Evolutionary conservation across 1,140 invertebrate genomes (phyloP).

Genomic region (Danaus melanippus): DNA sequence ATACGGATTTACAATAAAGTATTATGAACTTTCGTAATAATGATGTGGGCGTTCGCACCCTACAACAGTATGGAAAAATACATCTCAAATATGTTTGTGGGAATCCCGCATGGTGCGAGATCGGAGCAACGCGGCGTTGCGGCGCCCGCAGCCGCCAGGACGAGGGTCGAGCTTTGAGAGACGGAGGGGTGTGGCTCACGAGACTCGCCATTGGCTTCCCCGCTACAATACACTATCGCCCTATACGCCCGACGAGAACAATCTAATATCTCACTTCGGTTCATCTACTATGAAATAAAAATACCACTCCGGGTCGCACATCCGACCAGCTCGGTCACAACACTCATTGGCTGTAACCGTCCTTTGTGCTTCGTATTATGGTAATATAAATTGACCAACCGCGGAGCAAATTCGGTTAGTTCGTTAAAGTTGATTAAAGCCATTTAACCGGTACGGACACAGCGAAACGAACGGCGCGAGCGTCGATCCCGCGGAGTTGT

Average conservation of each 20-base stretch:
- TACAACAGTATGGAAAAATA: slow-evolving; percentile 47
- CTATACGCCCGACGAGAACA: slow-evolving; percentile 40
- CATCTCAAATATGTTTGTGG: slow-evolving; percentile 54
- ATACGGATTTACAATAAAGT: slow-evolving; percentile 60
- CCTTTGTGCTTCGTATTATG: slow-evolving; percentile 55
- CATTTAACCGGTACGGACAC: slow-evolving; percentile 70
- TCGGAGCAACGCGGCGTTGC: slow-evolving; percentile 20
- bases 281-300: slow-evolving; percentile 36
- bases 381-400: slow-evolving; percentile 74
- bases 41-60: slow-evolving; percentile 66
- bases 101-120: slow-evolving; percentile 59
- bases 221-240: slow-evolving; percentile 23
- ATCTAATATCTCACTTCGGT: slow-evolving; percentile 40
- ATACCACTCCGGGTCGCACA: slow-evolving; percentile 28
- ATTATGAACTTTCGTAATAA: slow-evolving; percentile 58
- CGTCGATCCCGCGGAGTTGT: slow-evolving; percentile 55
- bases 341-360: slow-evolving; percentile 50
- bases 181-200: slow-evolving; percentile 40
- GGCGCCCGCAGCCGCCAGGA: slow-evolving; percentile 24
- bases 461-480: slow-evolving; percentile 63
- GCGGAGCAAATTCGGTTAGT: slow-evolving; percentile 72
- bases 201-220: slow-evolving; percentile 39
- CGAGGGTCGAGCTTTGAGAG: slow-evolving; percentile 22
- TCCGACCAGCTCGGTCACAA: slow-evolving; percentile 28
- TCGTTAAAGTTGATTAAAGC: slow-evolving; percentile 73